phyloP scores from a whole-genome alignment of 2,888 invertebrate species.

The Watsonalla binaria region DNA sequence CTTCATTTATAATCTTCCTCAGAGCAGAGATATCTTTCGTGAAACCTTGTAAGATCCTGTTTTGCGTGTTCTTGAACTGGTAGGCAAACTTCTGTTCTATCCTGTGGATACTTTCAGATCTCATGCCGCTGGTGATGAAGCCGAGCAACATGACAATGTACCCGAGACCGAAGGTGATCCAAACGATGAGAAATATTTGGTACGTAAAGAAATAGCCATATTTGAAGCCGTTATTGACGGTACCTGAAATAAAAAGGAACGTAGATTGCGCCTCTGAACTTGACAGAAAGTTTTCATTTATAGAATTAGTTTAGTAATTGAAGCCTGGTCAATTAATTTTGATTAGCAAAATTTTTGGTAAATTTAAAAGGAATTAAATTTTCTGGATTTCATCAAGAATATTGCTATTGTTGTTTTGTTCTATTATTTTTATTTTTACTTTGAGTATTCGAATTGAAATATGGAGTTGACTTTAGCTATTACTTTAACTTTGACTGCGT shows the following conservation, averaged over 20 bases:
- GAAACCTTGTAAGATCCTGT: conserved; percentile 86
- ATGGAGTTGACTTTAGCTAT: too few relatives aligned
- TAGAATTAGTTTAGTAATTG: too few relatives aligned
- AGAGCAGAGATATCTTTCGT: conserved; percentile 86
- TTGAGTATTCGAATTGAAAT: too few relatives aligned
- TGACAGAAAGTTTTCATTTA: too few relatives aligned
- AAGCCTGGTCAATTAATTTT: too few relatives aligned
- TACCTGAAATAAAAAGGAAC: conserved; percentile 49
- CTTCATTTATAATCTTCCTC: conserved; percentile 87
- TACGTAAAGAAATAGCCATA: conserved; percentile 85
- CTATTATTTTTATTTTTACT: too few relatives aligned
- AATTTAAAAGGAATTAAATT: too few relatives aligned
- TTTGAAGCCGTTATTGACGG: conserved; percentile 68
- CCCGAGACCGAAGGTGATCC: conserved; percentile 95
- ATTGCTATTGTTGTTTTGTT: too few relatives aligned
- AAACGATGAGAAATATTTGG: conserved; percentile 88
- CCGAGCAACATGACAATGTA: conserved; percentile 94
- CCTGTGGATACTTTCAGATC: conserved; percentile 84
- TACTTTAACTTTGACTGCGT: too few relatives aligned
- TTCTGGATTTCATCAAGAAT: too few relatives aligned
- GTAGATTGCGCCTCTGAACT: too few relatives aligned
- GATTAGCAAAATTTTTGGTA: too few relatives aligned
- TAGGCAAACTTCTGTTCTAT: conserved; percentile 87
- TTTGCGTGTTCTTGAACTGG: conserved; percentile 88
- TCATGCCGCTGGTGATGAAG: conserved; percentile 87